Base-by-base conservation (phyloP, 2,797 vertebrate genomes). In the Scleropages formosus region DNA sequence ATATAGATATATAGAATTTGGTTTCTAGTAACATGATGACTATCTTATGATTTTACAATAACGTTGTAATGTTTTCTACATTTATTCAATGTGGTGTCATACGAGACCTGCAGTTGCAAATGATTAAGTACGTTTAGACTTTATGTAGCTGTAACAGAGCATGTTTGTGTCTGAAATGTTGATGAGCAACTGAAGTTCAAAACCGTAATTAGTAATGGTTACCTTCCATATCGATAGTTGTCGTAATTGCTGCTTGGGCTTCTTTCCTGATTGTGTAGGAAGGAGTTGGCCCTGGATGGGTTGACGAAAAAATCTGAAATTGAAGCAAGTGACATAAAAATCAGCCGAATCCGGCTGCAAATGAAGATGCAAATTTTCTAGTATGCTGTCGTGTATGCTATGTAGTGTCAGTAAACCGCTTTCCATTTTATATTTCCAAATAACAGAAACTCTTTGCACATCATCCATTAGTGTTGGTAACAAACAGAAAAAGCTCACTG, bases 241-340 rank as follows among this genome's bases (percentile, higher is more conserved):
- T 68, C 39, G 62, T 18, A 1, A 16, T 60, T 31, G 0, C 64
- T 79, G 74, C 67, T 83, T 51, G 79, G 58, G 0, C 22, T 4
- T 49, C 67, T 59, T 65, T 59, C 46, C 20, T 24, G 44, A 27
- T 15, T 78, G 0, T 60, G 18, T 60, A 92, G 82, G 87, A 92
- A 92, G 0, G 87, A 80, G 80, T 90, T 89, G 79, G 91, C 91
- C 73, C 27, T 86, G 64, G 70, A 80, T n/a, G 81, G 87, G 20
- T 82, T 74, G 78, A 88, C 70, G 80, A 91, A 90, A 77, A 89
- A 7, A 80, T 91, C 89, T 91, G 88, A 89, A 85, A 13, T 66
- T 66, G 51, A 12, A 49, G 27, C 27, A 4, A 49, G 62, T 53
- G 39, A 59, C 24, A 67, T 26, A 27, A 68, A 58, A 69, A 26